Conservation (phyloP, 2,797 vertebrate species). For the Xiphorhynchus erythropygius region DNA sequence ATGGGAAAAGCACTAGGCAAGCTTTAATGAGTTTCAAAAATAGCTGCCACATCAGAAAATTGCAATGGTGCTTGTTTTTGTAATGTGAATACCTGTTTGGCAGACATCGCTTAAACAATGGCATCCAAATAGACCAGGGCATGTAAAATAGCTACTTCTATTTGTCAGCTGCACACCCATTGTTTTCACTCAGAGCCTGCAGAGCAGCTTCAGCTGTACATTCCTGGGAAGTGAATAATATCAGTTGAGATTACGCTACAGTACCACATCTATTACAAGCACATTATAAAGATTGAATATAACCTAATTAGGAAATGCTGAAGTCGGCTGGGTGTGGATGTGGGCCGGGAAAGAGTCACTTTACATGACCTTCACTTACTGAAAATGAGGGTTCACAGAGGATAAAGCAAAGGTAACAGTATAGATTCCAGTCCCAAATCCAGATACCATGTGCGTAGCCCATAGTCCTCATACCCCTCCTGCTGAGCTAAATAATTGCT, state of each 20-base stretch:
- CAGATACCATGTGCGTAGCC: background rate
- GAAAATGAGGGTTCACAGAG: constrained; percentile 32
- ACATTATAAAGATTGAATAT: constrained; percentile 73
- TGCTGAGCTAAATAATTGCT: background rate
- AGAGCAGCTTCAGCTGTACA: constrained; percentile 75
- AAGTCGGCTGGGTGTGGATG: constrained; percentile 65
- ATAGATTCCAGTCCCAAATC: background rate
- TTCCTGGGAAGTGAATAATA: constrained; percentile 83
- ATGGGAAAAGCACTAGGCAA: constrained; percentile 53
- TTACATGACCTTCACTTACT: constrained; percentile 11
- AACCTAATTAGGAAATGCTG: constrained; percentile 84
- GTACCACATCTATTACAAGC: constrained; percentile 76
- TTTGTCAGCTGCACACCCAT: constrained; percentile 70
- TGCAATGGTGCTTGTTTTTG: constrained; percentile 50
- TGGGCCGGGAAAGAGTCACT: constrained; percentile 31
- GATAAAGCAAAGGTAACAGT: constrained; percentile 16
- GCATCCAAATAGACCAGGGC: constrained; percentile 47
- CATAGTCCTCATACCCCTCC: constrained; percentile 8
- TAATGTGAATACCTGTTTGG: constrained; percentile 64
- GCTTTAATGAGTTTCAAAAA: constrained; percentile 52
- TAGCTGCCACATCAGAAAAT: constrained; percentile 50
- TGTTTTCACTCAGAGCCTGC: constrained; percentile 72
- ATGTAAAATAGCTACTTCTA: constrained; percentile 60
- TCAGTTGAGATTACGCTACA: constrained; percentile 77
- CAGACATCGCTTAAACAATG: constrained; percentile 59